Base-by-base conservation (phyloP, 2,888 invertebrate genomes). In the Syrphus vitripennis region DNA sequence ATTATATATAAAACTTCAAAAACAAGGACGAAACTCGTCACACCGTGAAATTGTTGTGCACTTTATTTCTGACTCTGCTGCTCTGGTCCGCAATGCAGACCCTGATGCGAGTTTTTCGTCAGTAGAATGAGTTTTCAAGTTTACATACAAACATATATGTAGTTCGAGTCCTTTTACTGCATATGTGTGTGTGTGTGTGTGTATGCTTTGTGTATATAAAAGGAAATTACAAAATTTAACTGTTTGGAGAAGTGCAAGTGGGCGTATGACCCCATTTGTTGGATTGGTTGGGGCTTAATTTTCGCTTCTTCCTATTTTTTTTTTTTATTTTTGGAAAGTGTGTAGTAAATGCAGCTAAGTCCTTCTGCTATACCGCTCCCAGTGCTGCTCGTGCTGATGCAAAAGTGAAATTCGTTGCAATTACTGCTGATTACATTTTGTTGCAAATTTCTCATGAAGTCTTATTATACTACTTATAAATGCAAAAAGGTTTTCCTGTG, bases 1-100 rank as follows among this genome's bases (percentile, higher is more conserved):
- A 63, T 70, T 75, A 57, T 57, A 40, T 63, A 34, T 50, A 29
- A 70, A 77, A 84, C 70, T 88, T 69, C 65, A 77, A 72, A 86
- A 78, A 83, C 71, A 79, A 87, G 87, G 78, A 83, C 75, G 71
- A 75, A 83, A 75, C 48, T 57, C 78, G 83, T 75, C 70, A 87
- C 79, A 71, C 71, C 78, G 78, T 87, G 75, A 87, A 83, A 87
- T 87, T 79, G 75, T 71, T 79, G 75, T 86, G 61, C 81, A 50
- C 63, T 63, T 57, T 50, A 55, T 24, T 59, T 37, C 31, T 53
- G 72, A 65, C 34, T 67, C 21, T 50, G 34, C n/a, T n/a, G n/a
- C n/a, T n/a, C n/a, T n/a, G n/a, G n/a, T 45, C 77, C 83, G 87
- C 82, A 88, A 40, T 79, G 84, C 84, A 75, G 78, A 50, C 69